Conservation (phyloP, 2,113 vertebrate species). For the Colistium nudipinnis region DNA sequence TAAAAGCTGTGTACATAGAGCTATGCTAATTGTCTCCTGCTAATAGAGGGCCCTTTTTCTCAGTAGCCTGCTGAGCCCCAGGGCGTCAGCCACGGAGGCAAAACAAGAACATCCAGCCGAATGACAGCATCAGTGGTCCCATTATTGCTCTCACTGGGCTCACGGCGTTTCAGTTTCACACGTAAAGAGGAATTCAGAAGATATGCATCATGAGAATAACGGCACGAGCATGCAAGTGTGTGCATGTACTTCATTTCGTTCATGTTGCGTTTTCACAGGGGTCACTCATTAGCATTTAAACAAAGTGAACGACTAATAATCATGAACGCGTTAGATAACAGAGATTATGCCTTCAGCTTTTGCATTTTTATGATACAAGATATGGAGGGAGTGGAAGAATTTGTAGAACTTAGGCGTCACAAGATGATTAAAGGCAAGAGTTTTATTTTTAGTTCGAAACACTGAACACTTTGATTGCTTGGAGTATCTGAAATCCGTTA, state of each 20-base stretch:
- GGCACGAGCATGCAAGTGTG: neutral
- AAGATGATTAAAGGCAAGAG: neutral
- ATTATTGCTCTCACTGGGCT: neutral
- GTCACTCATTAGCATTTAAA: conserved; percentile 40
- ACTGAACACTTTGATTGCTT: neutral
- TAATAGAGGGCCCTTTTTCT: conserved; percentile 60
- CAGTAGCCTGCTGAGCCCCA: conserved; percentile 42
- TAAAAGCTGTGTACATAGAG: conserved; percentile 60
- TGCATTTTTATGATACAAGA: neutral
- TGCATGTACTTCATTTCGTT: conserved; percentile 18
- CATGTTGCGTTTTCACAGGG: conserved; percentile 30
- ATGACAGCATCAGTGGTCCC: conserved; percentile 29
- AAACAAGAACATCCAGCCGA: conserved; percentile 46
- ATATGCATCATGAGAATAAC: neutral
- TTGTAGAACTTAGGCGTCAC: neutral
- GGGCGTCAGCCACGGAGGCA: conserved; percentile 45
- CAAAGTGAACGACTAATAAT: conserved; percentile 24
- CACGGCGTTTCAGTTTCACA: conserved; percentile 3
- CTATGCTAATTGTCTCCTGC: conserved; percentile 67
- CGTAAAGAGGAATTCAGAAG: neutral
- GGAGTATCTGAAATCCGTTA: neutral
- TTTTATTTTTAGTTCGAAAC: neutral
- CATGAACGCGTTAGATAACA: conserved; percentile 27
- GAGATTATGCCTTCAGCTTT: neutral
- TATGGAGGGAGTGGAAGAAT: neutral